Base-by-base conservation (phyloP, 2,113 vertebrate genomes). In the Struthidea cinerea region DNA sequence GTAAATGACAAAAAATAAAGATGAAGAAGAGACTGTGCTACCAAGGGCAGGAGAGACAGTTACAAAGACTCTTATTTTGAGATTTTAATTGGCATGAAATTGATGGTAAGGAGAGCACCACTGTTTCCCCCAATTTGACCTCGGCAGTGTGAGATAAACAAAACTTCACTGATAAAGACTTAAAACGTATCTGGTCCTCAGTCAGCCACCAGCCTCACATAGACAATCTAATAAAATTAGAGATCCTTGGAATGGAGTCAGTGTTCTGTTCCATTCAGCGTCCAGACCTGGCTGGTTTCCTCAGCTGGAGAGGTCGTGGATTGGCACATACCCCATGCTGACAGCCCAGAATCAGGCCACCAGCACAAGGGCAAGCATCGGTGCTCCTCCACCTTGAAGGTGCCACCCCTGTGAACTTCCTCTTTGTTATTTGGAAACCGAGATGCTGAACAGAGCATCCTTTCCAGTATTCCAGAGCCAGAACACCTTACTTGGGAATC, bases 51-150 rank as follows among this genome's bases (percentile, higher is more conserved):
- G 13, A 68, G 60, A 87, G 56, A 52, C 28, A 35, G 37, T 57
- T 89, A 57, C 46, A 76, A 76, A 84, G 61, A 37, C 20, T 60
- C 79, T 74, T 60, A 64, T 78, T 87, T 55, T 50, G 49, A 85
- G 61, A 84, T 65, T 75, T 93, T 92, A 87, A 89, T 87, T 68
- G 67, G 77, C 65, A 76, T 73, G n/a, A 85, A 74, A 94, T 39
- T 53, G 74, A 56, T 82, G 61, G 44, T 15, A 82, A 78, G 32
- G 46, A 85, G 14, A 83, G n/a, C 23, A 75, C 9, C 24, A 27
- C 56, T 49, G 20, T 42, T 67, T 89, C 16, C n/a, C 84, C 64
- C 74, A 50, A 89, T 73, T 17, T 94, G 89, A 95, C 65, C 77
- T 91, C 65, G 63, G 57, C 59, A 91, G 30, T 30, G 20, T 0